Evolutionary conservation across 2,113 vertebrate species (phyloP), one percentile per base, ranked within the genome.

Genomic region (Pelecanoides urinatrix): DNA sequence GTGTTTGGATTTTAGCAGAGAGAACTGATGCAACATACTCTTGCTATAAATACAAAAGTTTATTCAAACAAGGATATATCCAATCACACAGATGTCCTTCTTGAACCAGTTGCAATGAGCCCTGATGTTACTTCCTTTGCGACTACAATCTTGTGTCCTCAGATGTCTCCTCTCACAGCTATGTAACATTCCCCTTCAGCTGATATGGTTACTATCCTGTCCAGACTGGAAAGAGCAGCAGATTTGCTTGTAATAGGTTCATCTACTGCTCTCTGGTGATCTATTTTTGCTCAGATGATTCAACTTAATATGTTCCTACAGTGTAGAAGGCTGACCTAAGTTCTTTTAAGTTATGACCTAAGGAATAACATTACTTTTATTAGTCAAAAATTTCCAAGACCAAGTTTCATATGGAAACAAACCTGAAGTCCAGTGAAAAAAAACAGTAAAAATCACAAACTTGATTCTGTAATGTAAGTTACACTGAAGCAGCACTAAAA

Each of bases 251-350:
- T 58, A 93, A 77, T 29, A 76, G 71, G 52, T 90, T 92, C 86
- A 79, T 55, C 74, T 78, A 29, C 78, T 90, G 49, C 82, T 86
- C 75, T 88, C 83, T 80, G 79, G 45, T 29, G 49, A 94, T 79
- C 75, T 94, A 66, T 86, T 94, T 95, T 76, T 70, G 75, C 91
- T 90, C 88, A 90, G 75, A 75, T 90, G 71, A 92, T 94, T 94
- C 86, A 79, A 63, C 65, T 85, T 77, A 42, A 34, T 56, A 26
- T 44, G 42, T 74, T 90, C 81, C 78, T 94, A 80, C 77, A 90
- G 22, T 16, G 38, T 29, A 32, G n/a, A 50, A 84, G 73, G 38
- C 81, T 90, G 74, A 78, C 72, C 84, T 32, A 47, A 92, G 84
- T 73, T 94, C 76, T 84, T 62, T 77, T 44, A 77, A 74, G 85